phyloP scores from a whole-genome alignment of 2,797 vertebrate species.

The Simalia tracyae region DNA sequence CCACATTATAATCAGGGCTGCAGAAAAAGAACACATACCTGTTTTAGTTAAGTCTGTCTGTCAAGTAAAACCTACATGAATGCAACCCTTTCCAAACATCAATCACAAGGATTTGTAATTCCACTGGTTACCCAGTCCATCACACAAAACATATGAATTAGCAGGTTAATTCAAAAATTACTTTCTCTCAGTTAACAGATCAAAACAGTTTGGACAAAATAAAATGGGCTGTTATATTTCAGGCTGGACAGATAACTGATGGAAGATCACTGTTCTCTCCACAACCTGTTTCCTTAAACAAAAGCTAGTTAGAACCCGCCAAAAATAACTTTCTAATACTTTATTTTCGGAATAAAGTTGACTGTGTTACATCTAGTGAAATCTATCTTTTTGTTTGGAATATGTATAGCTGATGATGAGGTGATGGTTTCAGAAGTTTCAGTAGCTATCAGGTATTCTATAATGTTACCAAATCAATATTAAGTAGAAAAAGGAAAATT shows the following conservation, averaged over 20 bases:
- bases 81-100: constrained; percentile 17
- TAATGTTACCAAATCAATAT: not conserved
- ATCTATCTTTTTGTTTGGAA: not conserved
- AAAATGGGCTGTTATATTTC: not conserved
- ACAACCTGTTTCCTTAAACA: not conserved
- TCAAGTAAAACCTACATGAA: constrained; percentile 3
- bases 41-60: constrained; percentile 20
- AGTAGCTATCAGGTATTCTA: not conserved
- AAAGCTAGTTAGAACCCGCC: not conserved
- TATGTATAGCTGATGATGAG: not conserved
- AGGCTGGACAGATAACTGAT: not conserved
- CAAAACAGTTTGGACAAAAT: not conserved
- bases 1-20: constrained; percentile 96
- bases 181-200: not conserved
- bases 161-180: not conserved
- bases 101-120: not conserved
- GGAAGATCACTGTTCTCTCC: not conserved
- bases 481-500: not conserved
- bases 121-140: not conserved
- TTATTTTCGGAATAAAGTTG: not conserved
- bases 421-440: not conserved
- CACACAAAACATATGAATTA: not conserved
- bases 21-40: constrained; percentile 57
- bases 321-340: not conserved
- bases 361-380: not conserved